Conservation (phyloP, 2,888 invertebrate genomes). For the Blastobasis adustella region DNA sequence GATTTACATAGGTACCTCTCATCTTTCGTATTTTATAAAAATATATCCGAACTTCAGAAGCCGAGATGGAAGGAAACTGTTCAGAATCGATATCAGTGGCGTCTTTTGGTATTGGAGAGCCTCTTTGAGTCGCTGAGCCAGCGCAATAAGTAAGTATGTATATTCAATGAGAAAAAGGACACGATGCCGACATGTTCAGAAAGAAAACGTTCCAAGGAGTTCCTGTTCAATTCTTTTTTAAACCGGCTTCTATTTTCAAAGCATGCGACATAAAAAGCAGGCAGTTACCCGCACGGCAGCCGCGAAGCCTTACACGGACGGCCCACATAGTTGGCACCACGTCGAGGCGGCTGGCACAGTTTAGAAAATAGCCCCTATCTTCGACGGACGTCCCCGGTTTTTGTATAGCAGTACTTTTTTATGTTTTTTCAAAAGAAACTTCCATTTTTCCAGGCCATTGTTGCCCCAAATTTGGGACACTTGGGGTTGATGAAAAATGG, state of each 20-base stretch:
- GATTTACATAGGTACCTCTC: too few species aligned
- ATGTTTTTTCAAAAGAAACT: constrained; percentile 30
- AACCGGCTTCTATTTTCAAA: not conserved
- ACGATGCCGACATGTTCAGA: too few species aligned
- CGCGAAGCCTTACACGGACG: constrained; percentile 9
- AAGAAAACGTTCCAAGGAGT: too few species aligned
- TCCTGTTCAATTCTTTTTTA: too few species aligned
- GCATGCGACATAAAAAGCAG: not conserved
- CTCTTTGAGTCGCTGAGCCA: too few species aligned
- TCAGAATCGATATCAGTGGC: too few species aligned
- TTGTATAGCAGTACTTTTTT: constrained; percentile 21
- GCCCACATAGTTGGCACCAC: not conserved
- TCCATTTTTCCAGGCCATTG: constrained; percentile 31
- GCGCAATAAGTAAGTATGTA: too few species aligned
- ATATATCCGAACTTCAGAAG: too few species aligned
- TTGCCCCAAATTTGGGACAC: constrained; percentile 35
- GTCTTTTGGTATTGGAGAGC: too few species aligned
- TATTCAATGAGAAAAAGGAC: too few species aligned
- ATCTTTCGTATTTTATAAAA: too few species aligned
- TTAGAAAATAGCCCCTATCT: constrained; percentile 21
- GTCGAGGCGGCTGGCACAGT: constrained; percentile 19
- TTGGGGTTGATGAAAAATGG: constrained; percentile 29
- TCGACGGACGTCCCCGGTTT: constrained; percentile 27
- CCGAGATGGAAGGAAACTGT: too few species aligned
- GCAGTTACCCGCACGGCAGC: not conserved